Conservation (phyloP, 2,888 invertebrate species). For the Clunio marinus region DNA sequence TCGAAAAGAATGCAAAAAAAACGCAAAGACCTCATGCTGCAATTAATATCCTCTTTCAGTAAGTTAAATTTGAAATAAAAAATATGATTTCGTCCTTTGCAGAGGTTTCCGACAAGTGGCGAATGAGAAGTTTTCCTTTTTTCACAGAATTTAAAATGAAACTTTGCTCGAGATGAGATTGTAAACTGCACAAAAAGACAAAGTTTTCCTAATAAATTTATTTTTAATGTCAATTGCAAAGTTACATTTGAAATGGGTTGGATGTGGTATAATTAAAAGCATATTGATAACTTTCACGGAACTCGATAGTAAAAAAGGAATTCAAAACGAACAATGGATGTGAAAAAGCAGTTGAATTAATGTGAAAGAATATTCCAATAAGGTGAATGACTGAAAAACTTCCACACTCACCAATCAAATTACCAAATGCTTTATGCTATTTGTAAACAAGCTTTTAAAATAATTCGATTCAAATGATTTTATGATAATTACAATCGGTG, state of each 20-base stretch:
- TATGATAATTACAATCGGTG: too few species aligned
- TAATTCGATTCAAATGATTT: too few species aligned
- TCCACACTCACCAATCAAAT: too few species aligned
- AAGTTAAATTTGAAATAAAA: too few species aligned
- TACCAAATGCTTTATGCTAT: too few species aligned
- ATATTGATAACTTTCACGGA: constrained; percentile 13
- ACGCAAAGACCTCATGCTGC: constrained; percentile 18
- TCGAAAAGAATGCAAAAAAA: not conserved
- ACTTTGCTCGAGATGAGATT: not conserved
- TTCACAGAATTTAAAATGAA: constrained; percentile 21
- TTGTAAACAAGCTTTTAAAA: too few species aligned
- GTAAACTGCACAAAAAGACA: not conserved
- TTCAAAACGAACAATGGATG: not conserved
- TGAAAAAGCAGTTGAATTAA: too few species aligned
- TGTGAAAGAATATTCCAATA: too few species aligned
- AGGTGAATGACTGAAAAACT: too few species aligned
- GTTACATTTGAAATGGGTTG: constrained; percentile 3
- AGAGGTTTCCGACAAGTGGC: not conserved
- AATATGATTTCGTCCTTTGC: too few species aligned
- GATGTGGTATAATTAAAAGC: constrained; percentile 9
- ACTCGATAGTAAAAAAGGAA: not conserved
- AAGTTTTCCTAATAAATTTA: constrained; percentile 30
- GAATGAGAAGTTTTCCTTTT: not conserved
- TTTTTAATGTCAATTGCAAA: constrained; percentile 34
- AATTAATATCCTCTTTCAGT: constrained; percentile 20